Evolutionary conservation across 1,140 invertebrate genomes (phyloP), one percentile per base, ranked within the genome.

Genomic region (Acromyrmex heyeri): DNA sequence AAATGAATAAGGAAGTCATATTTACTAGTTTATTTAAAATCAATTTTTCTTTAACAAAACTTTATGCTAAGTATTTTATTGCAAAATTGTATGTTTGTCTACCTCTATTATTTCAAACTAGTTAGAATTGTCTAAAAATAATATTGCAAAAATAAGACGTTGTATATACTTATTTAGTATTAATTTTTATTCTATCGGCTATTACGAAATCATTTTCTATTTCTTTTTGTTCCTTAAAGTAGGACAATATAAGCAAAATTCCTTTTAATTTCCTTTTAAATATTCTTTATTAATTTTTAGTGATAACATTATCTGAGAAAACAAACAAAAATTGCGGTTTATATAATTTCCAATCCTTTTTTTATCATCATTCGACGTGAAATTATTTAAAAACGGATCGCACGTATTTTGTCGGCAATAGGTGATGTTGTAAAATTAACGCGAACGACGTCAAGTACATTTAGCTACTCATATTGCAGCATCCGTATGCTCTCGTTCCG

Each of bases 401-500:
- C 8, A 38, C 6, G 2, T 14, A 73, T 73, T 30, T 61, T 24
- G 34, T 21, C 10, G 18, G 12, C 3, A 64, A 53, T n/a, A n/a
- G n/a, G 30, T n/a, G 72, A 6, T 64, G 16, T 48, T 79, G 62
- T 55, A 55, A 79, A 81, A 81, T 81, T 57, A 69, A 70, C 78
- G 38, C 50, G 34, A 44, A 44, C 8, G 8, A 44, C 38, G 34
- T 24, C 67, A 30, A 53, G 48, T 59, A 38, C 21, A 5, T 57
- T 24, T 30, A 61, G 53, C 38, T 59, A 72, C 48, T 75, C 48
- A 38, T 61, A 50, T 85, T 57, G 48, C 48, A 57, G 59, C 70
- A 67, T 78, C 59, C 59, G 72, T 67, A 75, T 77, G n/a, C 59
- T 27, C 61, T 85, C 64, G 72, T 89, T 86, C 53, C 48, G 64